phyloP scores from a whole-genome alignment of 2,888 invertebrate genomes.

The Aquatica leii region DNA sequence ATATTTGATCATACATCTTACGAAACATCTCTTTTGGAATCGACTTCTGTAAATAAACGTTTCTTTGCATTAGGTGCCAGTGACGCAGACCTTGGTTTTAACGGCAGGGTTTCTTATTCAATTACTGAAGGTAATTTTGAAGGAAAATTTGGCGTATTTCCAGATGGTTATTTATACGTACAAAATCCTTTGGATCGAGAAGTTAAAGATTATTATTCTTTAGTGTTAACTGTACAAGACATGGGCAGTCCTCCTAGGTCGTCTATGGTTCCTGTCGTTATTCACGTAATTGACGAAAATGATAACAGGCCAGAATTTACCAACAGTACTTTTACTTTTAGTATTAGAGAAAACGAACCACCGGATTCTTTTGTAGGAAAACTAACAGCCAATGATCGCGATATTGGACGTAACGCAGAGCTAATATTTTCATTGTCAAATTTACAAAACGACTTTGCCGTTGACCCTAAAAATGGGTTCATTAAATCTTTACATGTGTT shows the following conservation, averaged over 20 bases:
- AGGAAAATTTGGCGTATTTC: constrained; percentile 91
- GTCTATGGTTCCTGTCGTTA: constrained; percentile 88
- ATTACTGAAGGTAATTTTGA: constrained; percentile 89
- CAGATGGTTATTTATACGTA: constrained; percentile 92
- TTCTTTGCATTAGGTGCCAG: constrained; percentile 91
- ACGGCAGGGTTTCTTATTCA: constrained; percentile 80
- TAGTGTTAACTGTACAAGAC: constrained; percentile 86
- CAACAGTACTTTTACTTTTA: constrained; percentile 89
- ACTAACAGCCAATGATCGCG: constrained; percentile 86
- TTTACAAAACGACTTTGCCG: constrained; percentile 81
- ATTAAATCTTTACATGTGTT: constrained; percentile 86
- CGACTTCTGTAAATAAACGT: constrained; percentile 88
- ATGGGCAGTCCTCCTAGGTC: constrained; percentile 79
- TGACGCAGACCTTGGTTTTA: constrained; percentile 85
- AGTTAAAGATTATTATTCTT: constrained; percentile 88
- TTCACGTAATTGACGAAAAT: constrained; percentile 95
- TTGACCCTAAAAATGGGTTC: constrained; percentile 90
- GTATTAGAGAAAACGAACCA: constrained; percentile 87
- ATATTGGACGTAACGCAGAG: constrained; percentile 92
- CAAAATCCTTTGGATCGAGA: constrained; percentile 88
- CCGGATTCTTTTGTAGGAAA: constrained; percentile 92
- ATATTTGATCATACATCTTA: constrained; percentile 92
- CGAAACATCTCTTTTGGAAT: constrained; percentile 90
- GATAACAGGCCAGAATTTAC: constrained; percentile 94
- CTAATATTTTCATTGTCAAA: constrained; percentile 81